Evolutionary conservation across 2,888 invertebrate species (phyloP), one percentile per base, ranked within the genome.

Genomic region (Metellina segmentata): DNA sequence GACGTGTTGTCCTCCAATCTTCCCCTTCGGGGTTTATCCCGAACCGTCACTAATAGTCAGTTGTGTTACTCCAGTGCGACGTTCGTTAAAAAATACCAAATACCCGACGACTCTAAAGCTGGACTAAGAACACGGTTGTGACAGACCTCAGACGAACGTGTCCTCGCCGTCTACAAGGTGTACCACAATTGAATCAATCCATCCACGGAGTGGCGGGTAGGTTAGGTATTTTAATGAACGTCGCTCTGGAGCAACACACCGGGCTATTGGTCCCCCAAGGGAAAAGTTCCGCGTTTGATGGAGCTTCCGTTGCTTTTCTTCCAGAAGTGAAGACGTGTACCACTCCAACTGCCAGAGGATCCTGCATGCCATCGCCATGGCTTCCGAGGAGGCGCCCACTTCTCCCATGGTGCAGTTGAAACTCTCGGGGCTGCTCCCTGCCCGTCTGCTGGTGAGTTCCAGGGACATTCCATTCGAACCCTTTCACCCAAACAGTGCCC

Each of bases 351-450:
- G 94, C n/a, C 83, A 93, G 8, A 93, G 94, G 20, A 93, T 94
- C 52, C 81, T 94, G 19, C 92, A 93, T 69, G 91, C 85, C 19
- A 93, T 94, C 1, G 81, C 90, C 1, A 85, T 94, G 71, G 91
- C 94, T 6, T 85, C 93, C 7, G 93, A 94, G 74, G 93, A 94
- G 0, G 93, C 94, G 16, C 89, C 93, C 0, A 83, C 94, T 11
- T 94, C 94, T 81, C 95, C 94, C 0, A 94, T 94, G 94, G 92
- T 94, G 20, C 95, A 95, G 88, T 83, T 94, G 34, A 95, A 95
- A 93, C 91, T 95, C 4, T 95, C 95, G 6, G 95, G 95, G 0
- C 90, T 95, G 6, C 93, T 95, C 69, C 94, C 95, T 0, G 94
- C 95, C 7, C 94, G 94, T 20, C 92, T 95, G 4, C 94, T 95